Evolutionary conservation across 1,140 invertebrate species (phyloP), one percentile per base, ranked within the genome.

Genomic region (Drosophila tristis): DNA sequence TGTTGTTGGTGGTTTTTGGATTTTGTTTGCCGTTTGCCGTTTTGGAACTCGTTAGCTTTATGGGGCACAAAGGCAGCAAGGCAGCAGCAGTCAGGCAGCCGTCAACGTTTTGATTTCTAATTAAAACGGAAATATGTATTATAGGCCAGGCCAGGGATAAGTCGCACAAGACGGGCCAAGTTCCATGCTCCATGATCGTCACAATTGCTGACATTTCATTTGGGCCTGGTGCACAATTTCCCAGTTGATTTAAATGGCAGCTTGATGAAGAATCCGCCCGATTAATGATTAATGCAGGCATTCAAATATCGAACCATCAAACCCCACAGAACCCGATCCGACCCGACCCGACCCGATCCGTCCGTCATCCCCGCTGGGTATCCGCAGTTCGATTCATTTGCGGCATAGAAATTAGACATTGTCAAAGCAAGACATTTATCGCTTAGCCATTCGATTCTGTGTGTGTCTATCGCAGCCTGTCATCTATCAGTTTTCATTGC

Each of bases 61-160:
- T 80, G 80, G 62, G 42, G 56, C 50, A 74, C 67, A 55, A 55
- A 68, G 42, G 60, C 47, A 48, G 16, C 31, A 51, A 15, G 16
- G 25, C 51, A 51, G 15, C 2, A 1, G 61, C 31, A 35, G 35
- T 9, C 4, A 39, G 35, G 35, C 35, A 39, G 11, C 35, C 35
- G 35, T 39, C 35, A 39, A 39, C 58, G 54, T 68, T 20, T 31
- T 53, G 65, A 49, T 82, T 74, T 86, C 82, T 76, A 87, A 86
- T 86, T 87, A 86, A 86, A 81, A 86, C 82, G 64, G 58, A 87
- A 82, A 87, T 86, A 86, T 81, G 81, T 78, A 57, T 57, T 26
- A 43, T 11, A 49, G 9, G 44, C 44, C 11, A 49, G 9, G 44
- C 44, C 42, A 44, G 13, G 44, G 16, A 45, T 20, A 42, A 39